Conservation (phyloP, 2,797 vertebrate species). For the Melanotaenia parkinsoni region DNA sequence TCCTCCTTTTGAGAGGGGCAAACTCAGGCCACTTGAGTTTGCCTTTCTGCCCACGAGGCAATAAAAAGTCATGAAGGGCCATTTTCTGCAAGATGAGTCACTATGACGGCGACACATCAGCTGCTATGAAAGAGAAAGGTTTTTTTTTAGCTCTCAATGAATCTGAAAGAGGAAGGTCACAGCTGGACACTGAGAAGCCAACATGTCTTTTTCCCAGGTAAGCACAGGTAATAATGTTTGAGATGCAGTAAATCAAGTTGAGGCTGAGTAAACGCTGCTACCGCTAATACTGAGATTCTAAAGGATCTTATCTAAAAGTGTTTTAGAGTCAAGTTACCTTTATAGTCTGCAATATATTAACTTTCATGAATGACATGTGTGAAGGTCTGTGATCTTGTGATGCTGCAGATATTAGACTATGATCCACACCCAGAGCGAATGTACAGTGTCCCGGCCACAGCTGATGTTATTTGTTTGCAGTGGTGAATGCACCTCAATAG, state of each 20-base stretch:
- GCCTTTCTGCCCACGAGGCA: slow-evolving; percentile 87
- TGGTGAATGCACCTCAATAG: slow-evolving; percentile 23
- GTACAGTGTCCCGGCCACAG: slow-evolving; percentile 8
- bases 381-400: neutral
- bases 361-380: slow-evolving; percentile 41
- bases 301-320: slow-evolving; percentile 32
- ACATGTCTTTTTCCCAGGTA: slow-evolving; percentile 81
- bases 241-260: slow-evolving; percentile 59
- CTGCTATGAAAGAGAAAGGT: slow-evolving; percentile 82
- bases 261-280: slow-evolving; percentile 63
- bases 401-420: neutral
- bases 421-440: slow-evolving; percentile 16
- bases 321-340: slow-evolving; percentile 42
- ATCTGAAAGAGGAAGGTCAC: slow-evolving; percentile 77
- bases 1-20: slow-evolving; percentile 81
- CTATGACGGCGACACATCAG: slow-evolving; percentile 84
- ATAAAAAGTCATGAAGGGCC: slow-evolving; percentile 90
- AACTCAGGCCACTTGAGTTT: slow-evolving; percentile 76
- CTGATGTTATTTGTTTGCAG: slow-evolving; percentile 42
- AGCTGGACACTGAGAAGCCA: slow-evolving; percentile 72
- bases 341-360: slow-evolving; percentile 40
- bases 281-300: slow-evolving; percentile 14
- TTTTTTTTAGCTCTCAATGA: slow-evolving; percentile 82
- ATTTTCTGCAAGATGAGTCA: slow-evolving; percentile 81
- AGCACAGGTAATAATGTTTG: slow-evolving; percentile 81